Base-by-base conservation (phyloP, 2,797 vertebrate genomes). In the Pitangus sulphuratus region DNA sequence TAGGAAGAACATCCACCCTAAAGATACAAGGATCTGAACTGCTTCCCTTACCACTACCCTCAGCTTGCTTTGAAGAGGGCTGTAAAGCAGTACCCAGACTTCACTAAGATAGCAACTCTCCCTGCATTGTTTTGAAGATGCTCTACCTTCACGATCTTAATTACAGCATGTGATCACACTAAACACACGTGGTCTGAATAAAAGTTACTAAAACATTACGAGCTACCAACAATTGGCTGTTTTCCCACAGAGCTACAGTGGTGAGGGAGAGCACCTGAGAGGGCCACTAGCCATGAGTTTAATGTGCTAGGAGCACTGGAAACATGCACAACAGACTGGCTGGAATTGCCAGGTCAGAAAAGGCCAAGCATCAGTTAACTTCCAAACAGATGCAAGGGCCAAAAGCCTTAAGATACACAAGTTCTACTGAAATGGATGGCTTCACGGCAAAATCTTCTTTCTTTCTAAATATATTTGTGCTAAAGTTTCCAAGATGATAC, bases 301-400 rank as follows among this genome's bases (percentile, higher is more conserved):
- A 39, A n/a, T 0, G 10, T 0, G 2, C 25, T 48, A 37, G 3
- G 11, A 5, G 6, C 4, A 4, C 26, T 54, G 60, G 11, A 33
- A 89, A 82, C 2, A 5, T 0, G 0, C 4, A 30, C 21, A 28
- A 3, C 24, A 77, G 37, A 26, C 3, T 39, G 31, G 15, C 50
- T 61, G 12, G 50, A 62, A 25, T 1, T 54, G 50, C 47, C 50
- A 42, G 22, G 0, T 40, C 25, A 31, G 53, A 20, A 56, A 31
- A 76, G 89, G 8, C 2, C 14, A 24, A n/a, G 11, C 11, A 7
- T 3, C 20, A 21, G 8, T 37, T 56, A 64, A 37, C 25, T 51
- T 21, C 25, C 37, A 17, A 57, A 75, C 30, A 69, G 21, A 50
- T 1, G 1, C 3, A 21, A 47, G 30, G 12, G 66, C 35, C 47